Percentiles rank a stretch among this genome's conserved stretches.
These are phyloP conservation scores for Lasioglossum morio DNA, from an alignment of 2,888 invertebrate species.

Conservation along the genomic window DNA sequence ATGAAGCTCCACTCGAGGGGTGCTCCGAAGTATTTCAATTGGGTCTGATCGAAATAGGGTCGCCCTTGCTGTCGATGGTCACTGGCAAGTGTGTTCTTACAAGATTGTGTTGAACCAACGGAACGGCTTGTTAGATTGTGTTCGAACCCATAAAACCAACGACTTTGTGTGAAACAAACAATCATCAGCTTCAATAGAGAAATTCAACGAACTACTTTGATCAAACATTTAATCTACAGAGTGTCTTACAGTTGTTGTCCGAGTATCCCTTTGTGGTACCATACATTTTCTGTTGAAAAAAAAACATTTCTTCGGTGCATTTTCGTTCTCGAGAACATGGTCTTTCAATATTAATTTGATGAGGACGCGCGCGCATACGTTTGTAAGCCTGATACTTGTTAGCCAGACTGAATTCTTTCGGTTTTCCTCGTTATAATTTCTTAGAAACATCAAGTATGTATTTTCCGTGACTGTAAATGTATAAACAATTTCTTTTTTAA, in stretches of 20 bases:
- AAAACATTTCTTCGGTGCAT: not conserved
- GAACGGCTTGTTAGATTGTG: not conserved
- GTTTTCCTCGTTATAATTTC: too few relatives aligned
- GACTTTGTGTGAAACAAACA: not conserved
- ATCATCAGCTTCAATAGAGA: not conserved
- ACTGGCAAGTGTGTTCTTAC: slow-evolving; percentile 3
- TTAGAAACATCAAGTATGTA: too few relatives aligned
- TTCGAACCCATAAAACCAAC: not conserved
- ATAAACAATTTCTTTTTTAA: too few relatives aligned
- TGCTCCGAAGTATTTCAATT: slow-evolving; percentile 5
- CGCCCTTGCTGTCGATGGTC: not conserved
- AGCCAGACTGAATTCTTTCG: too few relatives aligned
- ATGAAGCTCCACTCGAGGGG: slow-evolving; percentile 1
- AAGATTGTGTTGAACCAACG: slow-evolving; percentile 11
- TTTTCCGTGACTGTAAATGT: too few relatives aligned
- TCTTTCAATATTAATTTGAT: too few relatives aligned
- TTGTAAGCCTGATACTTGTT: too few relatives aligned
- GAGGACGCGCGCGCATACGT: too few relatives aligned
- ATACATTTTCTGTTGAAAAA: not conserved
- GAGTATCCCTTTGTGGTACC: too few relatives aligned
- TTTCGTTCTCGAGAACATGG: too few relatives aligned
- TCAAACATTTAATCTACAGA: not conserved
- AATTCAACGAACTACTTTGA: not conserved
- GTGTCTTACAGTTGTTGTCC: not conserved
- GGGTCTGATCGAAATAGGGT: slow-evolving; percentile 5